A percentile compares a stretch with the other conserved stretches of the same genome.
phyloP scores from a whole-genome alignment of 2,113 vertebrate genomes.

The Myiozetetes cayanensis region DNA sequence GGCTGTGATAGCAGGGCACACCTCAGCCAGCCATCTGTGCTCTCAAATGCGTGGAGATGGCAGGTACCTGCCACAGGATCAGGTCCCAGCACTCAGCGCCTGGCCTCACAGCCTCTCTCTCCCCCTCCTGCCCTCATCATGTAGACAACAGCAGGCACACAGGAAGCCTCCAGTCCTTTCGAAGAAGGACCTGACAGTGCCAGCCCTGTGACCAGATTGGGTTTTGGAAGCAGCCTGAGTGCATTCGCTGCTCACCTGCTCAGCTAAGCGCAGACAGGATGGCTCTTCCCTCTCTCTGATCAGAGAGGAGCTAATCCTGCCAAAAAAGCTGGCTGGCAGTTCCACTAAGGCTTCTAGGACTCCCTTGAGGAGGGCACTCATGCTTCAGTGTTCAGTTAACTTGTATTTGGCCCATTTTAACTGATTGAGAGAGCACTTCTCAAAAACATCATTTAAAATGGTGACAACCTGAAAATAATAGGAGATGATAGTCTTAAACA shows the following conservation, averaged over 20 bases:
- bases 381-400: neutral
- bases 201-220: neutral
- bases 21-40: neutral
- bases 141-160: slow-evolving; percentile 18
- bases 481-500: neutral
- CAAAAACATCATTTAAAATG: neutral
- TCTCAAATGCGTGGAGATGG: neutral
- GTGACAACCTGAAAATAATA: neutral
- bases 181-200: neutral
- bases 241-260: slow-evolving; percentile 12
- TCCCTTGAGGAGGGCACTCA: neutral
- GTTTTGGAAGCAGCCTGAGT: slow-evolving; percentile 7
- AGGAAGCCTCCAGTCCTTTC: neutral
- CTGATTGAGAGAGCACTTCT: neutral
- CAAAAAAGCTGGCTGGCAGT: neutral
- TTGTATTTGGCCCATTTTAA: neutral
- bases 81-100: neutral
- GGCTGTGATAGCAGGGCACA: neutral
- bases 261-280: neutral
- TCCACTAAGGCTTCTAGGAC: neutral
- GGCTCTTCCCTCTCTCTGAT: neutral
- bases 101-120: neutral
- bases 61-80: neutral
- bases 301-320: slow-evolving; percentile 22
- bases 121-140: neutral